These are phyloP conservation scores for Synergus itoensis DNA, from an alignment of 2,888 invertebrate species.

Conservation along the genomic window DNA sequence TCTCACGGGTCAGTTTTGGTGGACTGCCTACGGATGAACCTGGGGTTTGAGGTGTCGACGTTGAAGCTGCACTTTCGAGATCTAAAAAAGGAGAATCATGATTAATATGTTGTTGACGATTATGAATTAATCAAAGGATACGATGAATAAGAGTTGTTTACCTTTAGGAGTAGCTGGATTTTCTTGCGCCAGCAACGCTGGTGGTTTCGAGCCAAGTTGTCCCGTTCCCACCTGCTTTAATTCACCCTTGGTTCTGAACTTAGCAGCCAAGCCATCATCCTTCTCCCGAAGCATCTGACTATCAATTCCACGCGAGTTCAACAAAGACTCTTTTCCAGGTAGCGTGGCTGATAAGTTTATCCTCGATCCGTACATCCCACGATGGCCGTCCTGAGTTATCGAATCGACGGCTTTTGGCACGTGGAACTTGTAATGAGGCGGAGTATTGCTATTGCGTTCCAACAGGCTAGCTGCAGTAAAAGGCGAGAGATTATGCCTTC, in stretches of 20 bases:
- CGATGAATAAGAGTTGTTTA: constrained; percentile 50
- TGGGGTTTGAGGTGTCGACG: constrained; percentile 71
- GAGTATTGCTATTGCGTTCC: constrained; percentile 78
- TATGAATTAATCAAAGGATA: not conserved
- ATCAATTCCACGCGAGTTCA: constrained; percentile 69
- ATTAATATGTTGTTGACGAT: constrained; percentile 35
- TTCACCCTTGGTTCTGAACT: constrained; percentile 93
- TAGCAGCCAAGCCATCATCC: constrained; percentile 82
- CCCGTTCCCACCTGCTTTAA: constrained; percentile 81
- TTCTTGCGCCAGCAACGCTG: constrained; percentile 62
- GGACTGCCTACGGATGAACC: constrained; percentile 76
- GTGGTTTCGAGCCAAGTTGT: constrained; percentile 67
- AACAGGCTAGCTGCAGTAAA: constrained; percentile 80
- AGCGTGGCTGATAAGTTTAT: constrained; percentile 71
- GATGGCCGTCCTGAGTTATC: constrained; percentile 77
- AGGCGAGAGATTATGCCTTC: constrained; percentile 80
- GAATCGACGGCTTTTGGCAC: constrained; percentile 86
- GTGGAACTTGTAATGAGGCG: constrained; percentile 82
- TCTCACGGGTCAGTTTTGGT: constrained; percentile 79
- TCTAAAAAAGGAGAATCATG: constrained; percentile 51
- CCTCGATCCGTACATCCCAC: constrained; percentile 70
- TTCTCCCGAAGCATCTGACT: constrained; percentile 74
- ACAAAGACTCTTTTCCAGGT: constrained; percentile 70
- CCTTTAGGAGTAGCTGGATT: constrained; percentile 68
- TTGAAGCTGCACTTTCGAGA: constrained; percentile 66